phyloP scores from a whole-genome alignment of 2,113 vertebrate genomes.

The Serranochromis macrocephalus region DNA sequence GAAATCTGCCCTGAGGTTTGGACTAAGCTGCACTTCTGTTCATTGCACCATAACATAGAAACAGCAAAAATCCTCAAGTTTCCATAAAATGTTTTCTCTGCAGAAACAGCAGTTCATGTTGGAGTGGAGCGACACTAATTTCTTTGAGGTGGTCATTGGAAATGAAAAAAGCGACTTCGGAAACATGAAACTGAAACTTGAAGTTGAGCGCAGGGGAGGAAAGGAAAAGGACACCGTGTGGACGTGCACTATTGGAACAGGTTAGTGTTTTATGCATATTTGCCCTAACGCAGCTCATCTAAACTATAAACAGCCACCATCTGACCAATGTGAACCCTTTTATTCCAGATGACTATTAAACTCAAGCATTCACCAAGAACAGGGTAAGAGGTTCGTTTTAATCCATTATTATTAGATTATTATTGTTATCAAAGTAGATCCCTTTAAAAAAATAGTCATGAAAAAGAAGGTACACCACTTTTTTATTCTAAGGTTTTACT shows the following conservation, averaged over 20 bases:
- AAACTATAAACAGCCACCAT: background rate
- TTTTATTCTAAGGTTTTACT: background rate
- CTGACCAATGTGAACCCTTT: background rate
- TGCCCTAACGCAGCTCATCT: background rate
- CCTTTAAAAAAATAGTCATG: background rate
- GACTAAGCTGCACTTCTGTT: background rate
- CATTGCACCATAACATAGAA: background rate
- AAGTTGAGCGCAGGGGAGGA: background rate
- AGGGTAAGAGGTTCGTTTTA: too few relatives aligned
- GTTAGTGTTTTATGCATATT: background rate
- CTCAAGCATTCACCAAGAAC: background rate
- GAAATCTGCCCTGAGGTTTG: background rate
- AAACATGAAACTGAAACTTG: background rate
- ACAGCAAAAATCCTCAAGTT: accelerated
- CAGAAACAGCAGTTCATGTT: too few relatives aligned
- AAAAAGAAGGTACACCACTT: background rate
- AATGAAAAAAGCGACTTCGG: accelerated
- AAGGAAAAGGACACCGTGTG: background rate
- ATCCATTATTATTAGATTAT: background rate
- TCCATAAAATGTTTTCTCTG: accelerated
- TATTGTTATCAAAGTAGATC: background rate
- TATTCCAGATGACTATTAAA: background rate
- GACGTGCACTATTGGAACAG: background rate
- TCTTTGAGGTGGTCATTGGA: background rate
- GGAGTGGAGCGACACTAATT: too few relatives aligned